phyloP scores from a whole-genome alignment of 2,113 vertebrate species.

The Osmerus mordax region DNA sequence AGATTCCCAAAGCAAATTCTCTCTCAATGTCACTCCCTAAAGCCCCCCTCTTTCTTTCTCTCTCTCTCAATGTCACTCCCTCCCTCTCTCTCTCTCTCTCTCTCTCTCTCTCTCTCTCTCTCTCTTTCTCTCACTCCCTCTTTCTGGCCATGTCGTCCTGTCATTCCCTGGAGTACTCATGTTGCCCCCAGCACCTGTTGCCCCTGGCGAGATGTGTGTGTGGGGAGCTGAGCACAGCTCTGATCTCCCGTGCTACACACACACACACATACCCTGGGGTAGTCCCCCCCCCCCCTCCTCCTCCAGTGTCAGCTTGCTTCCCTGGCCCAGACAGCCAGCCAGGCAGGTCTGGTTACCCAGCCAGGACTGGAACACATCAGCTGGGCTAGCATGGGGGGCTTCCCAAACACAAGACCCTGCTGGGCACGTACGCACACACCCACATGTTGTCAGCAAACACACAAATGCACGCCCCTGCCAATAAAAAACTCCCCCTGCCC shows the following conservation, averaged over 20 bases:
- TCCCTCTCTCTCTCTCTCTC: background rate
- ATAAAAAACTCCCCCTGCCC: no score
- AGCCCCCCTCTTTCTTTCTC: conserved; percentile 5
- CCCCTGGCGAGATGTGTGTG: conserved; percentile 21
- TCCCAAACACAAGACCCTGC: conserved; percentile 47
- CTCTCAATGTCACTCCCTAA: background rate
- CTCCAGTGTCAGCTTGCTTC: conserved; percentile 34
- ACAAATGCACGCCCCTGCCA: background rate
- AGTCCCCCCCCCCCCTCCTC: background rate
- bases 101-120: background rate
- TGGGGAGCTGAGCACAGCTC: background rate
- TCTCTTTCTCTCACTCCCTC: conserved; percentile 25
- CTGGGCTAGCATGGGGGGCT: conserved; percentile 32
- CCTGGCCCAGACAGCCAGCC: conserved; percentile 13
- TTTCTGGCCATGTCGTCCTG: conserved; percentile 3
- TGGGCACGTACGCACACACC: background rate
- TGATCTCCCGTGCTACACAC: background rate
- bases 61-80: conserved; percentile 9
- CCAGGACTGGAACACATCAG: conserved; percentile 31
- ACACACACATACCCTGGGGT: background rate
- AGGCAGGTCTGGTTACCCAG: conserved; percentile 39
- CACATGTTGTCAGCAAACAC: background rate
- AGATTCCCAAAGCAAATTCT: conserved; percentile 5
- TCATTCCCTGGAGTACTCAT: conserved; percentile 44
- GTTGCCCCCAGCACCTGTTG: conserved; percentile 63